Percentiles rank a stretch among this genome's conserved stretches.
These are phyloP conservation scores for Desmodus rotundus DNA, from an alignment of 2,113 vertebrate species.

Conservation along the genomic window DNA sequence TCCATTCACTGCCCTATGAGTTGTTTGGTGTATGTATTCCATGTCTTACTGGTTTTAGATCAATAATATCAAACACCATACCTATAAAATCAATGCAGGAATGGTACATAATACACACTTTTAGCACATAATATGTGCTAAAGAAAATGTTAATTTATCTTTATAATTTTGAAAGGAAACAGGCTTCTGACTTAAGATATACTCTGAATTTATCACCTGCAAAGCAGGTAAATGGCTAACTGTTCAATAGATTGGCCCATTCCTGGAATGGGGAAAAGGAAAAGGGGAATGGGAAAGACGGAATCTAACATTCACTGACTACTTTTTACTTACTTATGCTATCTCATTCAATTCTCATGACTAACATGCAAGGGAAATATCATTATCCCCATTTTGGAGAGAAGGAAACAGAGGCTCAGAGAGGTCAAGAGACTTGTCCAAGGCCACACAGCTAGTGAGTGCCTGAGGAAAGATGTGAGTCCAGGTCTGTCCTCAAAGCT, in stretches of 20 bases:
- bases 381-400: not conserved
- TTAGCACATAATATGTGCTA: not conserved
- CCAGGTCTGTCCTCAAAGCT: not conserved
- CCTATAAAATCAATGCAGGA: not conserved
- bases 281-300: not conserved
- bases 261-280: not conserved
- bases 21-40: not conserved
- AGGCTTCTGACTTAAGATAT: not conserved
- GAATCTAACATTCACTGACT: not conserved
- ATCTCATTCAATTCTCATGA: not conserved
- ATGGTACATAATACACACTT: not conserved
- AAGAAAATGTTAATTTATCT: constrained; percentile 14
- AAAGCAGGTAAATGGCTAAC: not conserved
- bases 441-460: not conserved
- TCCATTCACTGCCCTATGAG: not conserved
- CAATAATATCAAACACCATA: not conserved
- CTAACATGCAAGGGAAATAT: not conserved
- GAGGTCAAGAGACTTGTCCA: not conserved
- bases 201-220: not conserved
- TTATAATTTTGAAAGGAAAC: not conserved
- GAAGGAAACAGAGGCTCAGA: not conserved
- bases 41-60: not conserved
- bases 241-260: not conserved
- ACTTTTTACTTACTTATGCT: not conserved
- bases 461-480: not conserved